Conservation (phyloP, 2,888 invertebrate species). For the Mesochorus sp. region DNA sequence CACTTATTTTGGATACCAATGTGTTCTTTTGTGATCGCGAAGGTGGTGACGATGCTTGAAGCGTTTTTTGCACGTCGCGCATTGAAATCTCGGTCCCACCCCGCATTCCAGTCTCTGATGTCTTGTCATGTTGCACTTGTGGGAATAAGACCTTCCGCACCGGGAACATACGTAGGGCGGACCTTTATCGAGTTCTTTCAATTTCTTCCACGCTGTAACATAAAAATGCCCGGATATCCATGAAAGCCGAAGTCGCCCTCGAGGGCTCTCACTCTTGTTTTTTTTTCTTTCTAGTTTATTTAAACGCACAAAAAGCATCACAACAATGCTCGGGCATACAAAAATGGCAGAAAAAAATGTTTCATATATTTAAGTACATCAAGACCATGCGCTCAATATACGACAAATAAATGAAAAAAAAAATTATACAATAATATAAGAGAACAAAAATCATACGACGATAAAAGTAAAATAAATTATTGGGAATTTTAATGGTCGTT, state of each 20-base stretch:
- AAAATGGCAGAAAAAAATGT: conserved; percentile 19
- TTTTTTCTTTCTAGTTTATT: neutral
- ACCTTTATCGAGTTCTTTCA: conserved; percentile 69
- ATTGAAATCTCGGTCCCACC: conserved; percentile 77
- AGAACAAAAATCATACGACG: too few species aligned
- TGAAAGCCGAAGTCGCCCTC: conserved; percentile 15
- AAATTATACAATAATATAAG: too few species aligned
- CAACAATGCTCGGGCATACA: conserved; percentile 4
- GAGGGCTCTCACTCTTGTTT: neutral
- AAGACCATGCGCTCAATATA: neutral
- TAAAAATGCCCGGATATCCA: conserved; percentile 37
- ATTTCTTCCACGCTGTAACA: conserved; percentile 66
- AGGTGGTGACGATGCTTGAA: conserved; percentile 82
- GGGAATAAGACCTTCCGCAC: conserved; percentile 77
- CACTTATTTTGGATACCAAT: conserved; percentile 58
- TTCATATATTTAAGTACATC: conserved; percentile 3
- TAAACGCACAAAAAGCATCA: neutral
- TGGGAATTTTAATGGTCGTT: too few species aligned
- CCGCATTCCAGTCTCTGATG: conserved; percentile 80
- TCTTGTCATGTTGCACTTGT: conserved; percentile 77
- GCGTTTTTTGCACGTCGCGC: conserved; percentile 76
- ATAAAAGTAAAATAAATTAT: too few species aligned
- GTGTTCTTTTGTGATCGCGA: conserved; percentile 77
- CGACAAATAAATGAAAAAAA: too few species aligned
- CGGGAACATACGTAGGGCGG: conserved; percentile 76